Conservation (phyloP, 2,888 invertebrate species). For the Caenorhabditis wallacei region DNA sequence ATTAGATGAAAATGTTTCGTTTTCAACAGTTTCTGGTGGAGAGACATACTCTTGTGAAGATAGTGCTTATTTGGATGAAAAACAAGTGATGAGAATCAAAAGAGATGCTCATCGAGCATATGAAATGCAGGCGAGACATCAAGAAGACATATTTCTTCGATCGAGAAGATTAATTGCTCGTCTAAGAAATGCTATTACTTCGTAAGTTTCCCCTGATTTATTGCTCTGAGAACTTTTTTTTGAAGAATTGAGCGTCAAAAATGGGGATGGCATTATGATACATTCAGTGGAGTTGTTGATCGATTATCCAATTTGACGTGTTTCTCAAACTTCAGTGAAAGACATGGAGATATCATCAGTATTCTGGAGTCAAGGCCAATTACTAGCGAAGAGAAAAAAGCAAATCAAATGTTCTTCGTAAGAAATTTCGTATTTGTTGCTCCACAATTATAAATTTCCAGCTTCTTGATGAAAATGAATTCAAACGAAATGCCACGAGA, state of each 20-base stretch:
- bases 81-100: conserved; percentile 77
- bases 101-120: conserved; percentile 79
- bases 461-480: conserved; percentile 61
- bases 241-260: conserved; percentile 63
- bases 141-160: conserved; percentile 81
- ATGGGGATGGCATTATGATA: conserved; percentile 80
- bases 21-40: conserved; percentile 47
- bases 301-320: conserved; percentile 69
- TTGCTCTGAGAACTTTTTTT: background rate
- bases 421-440: no score
- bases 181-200: conserved; percentile 70
- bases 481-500: conserved; percentile 52
- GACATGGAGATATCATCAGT: conserved; percentile 63
- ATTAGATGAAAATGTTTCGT: conserved; percentile 71
- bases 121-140: conserved; percentile 82
- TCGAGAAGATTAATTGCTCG: conserved; percentile 77
- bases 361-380: conserved; percentile 59
- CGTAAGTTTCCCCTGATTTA: conserved; percentile 59
- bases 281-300: conserved; percentile 76
- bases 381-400: conserved; percentile 68
- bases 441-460: conserved; percentile 31
- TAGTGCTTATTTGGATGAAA: conserved; percentile 66
- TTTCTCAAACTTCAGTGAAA: conserved; percentile 69
- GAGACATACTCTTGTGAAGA: conserved; percentile 70
- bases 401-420: conserved; percentile 74